Conservation (phyloP, 2,113 vertebrate genomes). For the Spea bombifrons region DNA sequence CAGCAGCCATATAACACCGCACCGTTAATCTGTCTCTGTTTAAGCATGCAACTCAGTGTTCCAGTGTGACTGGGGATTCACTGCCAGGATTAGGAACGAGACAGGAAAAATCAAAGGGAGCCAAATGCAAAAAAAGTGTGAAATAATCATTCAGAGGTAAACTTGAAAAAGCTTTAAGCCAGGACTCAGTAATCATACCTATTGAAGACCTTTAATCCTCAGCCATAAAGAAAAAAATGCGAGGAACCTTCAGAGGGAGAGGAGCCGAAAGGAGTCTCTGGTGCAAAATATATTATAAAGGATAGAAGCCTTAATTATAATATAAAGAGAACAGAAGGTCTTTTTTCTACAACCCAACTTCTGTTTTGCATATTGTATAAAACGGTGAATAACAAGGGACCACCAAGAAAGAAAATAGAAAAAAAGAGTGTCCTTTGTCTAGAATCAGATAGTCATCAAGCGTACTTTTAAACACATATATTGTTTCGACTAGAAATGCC, state of each 20-base stretch:
- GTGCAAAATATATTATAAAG: conserved; percentile 4
- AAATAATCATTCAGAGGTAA: conserved; percentile 40
- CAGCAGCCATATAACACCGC: conserved; percentile 5
- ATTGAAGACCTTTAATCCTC: conserved; percentile 35
- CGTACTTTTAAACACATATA: too few relatives aligned
- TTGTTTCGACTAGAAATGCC: too few relatives aligned
- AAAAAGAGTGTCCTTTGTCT: too few relatives aligned
- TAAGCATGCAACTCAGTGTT: conserved; percentile 39
- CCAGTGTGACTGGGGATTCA: conserved; percentile 34
- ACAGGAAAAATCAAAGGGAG: conserved; percentile 37
- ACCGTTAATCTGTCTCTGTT: conserved; percentile 37
- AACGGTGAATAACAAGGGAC: too few relatives aligned
- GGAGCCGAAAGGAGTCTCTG: conserved; percentile 3
- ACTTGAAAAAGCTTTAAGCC: conserved; percentile 37
- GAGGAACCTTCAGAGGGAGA: conserved; percentile 25
- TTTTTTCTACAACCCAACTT: too few relatives aligned
- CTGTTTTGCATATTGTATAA: too few relatives aligned
- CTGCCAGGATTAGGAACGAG: conserved; percentile 37
- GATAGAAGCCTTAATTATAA: neutral
- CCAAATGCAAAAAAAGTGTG: conserved; percentile 35
- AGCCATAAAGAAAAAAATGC: conserved; percentile 24
- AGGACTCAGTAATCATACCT: conserved; percentile 21
- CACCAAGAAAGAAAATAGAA: too few relatives aligned
- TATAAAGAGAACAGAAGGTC: neutral
- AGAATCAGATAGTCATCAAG: too few relatives aligned